A percentile compares a stretch with the other conserved stretches of the same genome.
phyloP scores from a whole-genome alignment of 2,113 vertebrate genomes.

The Chionodraco myersi region DNA sequence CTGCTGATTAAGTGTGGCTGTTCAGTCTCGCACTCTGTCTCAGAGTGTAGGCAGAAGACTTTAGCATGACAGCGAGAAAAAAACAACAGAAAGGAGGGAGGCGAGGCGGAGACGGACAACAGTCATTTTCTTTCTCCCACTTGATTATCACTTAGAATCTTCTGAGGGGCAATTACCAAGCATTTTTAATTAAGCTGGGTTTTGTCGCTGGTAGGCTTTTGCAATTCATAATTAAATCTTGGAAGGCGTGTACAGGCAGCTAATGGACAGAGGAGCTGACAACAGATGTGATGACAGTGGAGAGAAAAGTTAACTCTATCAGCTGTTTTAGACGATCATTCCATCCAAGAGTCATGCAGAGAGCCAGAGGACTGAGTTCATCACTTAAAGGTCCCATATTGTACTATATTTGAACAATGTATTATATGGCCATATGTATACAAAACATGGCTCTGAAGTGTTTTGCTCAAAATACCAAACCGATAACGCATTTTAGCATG shows the following conservation, averaged over 20 bases:
- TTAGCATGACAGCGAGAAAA: constrained; percentile 20
- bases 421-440: too few species aligned
- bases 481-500: too few species aligned
- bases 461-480: too few species aligned
- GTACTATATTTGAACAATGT: too few species aligned
- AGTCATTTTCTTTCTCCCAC: constrained; percentile 59
- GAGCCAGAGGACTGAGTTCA: too few species aligned
- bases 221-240: constrained; percentile 48
- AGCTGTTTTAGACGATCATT: constrained; percentile 9
- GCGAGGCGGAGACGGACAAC: constrained; percentile 22
- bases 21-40: constrained; percentile 32
- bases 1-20: constrained; percentile 56
- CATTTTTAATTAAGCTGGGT: constrained; percentile 57
- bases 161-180: constrained; percentile 41
- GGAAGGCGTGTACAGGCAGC: constrained; percentile 41
- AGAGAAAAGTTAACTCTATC: not conserved
- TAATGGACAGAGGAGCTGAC: constrained; percentile 9
- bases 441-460: too few species aligned
- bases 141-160: constrained; percentile 75
- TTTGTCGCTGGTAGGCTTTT: constrained; percentile 33
- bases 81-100: not conserved
- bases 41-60: constrained; percentile 33
- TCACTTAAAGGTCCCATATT: too few species aligned
- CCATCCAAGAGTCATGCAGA: not conserved
- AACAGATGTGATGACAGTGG: constrained; percentile 1